phyloP scores from a whole-genome alignment of 2,888 invertebrate species.

The Drosophila subquinaria region DNA sequence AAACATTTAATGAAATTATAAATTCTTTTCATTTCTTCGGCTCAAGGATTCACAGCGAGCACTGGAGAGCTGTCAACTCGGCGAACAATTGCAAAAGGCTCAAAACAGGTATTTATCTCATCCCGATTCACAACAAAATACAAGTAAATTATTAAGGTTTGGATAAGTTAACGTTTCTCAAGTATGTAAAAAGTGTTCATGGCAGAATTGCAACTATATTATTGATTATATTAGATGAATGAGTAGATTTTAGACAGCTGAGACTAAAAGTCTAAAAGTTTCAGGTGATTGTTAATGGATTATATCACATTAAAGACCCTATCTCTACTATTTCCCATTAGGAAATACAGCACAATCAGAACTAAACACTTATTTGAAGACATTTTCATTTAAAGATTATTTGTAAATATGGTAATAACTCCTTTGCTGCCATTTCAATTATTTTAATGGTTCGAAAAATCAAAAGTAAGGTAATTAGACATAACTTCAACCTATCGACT shows the following conservation, averaged over 20 bases:
- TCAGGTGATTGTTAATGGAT: not conserved
- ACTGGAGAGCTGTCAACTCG: constrained; percentile 26
- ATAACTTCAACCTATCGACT: too few relatives aligned
- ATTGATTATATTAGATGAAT: not conserved
- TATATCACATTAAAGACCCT: not conserved
- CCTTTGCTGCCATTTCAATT: too few relatives aligned
- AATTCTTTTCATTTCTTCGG: constrained; percentile 12
- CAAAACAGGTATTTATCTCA: not conserved
- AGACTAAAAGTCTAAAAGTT: not conserved
- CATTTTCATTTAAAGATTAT: too few relatives aligned
- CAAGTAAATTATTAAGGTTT: constrained; percentile 1
- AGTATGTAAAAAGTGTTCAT: not conserved
- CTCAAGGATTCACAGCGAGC: constrained; percentile 3
- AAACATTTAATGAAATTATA: constrained; percentile 14
- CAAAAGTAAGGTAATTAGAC: too few relatives aligned
- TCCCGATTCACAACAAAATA: not conserved
- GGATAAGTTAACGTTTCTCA: not conserved
- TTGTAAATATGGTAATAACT: too few relatives aligned
- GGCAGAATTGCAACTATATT: not conserved
- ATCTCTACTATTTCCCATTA: not conserved
- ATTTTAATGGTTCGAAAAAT: too few relatives aligned
- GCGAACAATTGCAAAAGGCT: constrained; percentile 10
- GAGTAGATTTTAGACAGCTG: not conserved
- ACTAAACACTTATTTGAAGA: not conserved
- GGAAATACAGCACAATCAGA: not conserved